These are phyloP conservation scores for Plumapathes pennacea DNA, from an alignment of 92 coral and sea anemone genomes.

Conservation along the genomic window DNA sequence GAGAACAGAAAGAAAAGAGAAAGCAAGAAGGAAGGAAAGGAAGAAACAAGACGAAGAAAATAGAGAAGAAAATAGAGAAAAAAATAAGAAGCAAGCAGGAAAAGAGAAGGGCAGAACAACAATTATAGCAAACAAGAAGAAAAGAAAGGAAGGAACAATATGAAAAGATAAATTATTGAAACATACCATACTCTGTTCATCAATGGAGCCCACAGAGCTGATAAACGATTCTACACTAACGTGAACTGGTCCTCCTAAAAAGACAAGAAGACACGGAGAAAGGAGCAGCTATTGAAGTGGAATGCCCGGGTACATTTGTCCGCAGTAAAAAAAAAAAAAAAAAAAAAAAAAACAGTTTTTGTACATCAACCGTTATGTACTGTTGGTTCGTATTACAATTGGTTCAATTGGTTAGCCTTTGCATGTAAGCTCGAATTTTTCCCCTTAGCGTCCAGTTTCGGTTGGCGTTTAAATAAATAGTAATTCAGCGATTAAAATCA, in stretches of 20 bases:
- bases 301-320: slow-evolving; percentile 2
- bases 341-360: too few relatives aligned
- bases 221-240: slow-evolving; percentile 56
- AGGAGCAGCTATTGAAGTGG: neutral
- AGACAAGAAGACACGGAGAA: neutral
- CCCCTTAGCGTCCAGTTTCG: too few relatives aligned
- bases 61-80: neutral
- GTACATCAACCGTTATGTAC: too few relatives aligned
- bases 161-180: neutral
- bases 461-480: too few relatives aligned
- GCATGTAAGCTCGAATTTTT: too few relatives aligned
- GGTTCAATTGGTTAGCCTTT: too few relatives aligned
- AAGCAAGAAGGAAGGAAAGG: neutral
- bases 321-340: too few relatives aligned
- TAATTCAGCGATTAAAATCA: too few relatives aligned
- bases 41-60: neutral
- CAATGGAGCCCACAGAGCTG: slow-evolving; percentile 51
- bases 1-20: neutral
- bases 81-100: neutral
- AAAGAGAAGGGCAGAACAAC: neutral
- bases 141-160: neutral
- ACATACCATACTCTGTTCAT: slow-evolving; percentile 64
- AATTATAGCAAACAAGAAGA: neutral
- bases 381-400: too few relatives aligned
- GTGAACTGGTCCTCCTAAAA: slow-evolving; percentile 49